Percentiles rank a stretch among this genome's conserved stretches.
Evolutionary conservation across 2,888 invertebrate genomes (phyloP).

Genomic region (Microctonus brassicae): DNA sequence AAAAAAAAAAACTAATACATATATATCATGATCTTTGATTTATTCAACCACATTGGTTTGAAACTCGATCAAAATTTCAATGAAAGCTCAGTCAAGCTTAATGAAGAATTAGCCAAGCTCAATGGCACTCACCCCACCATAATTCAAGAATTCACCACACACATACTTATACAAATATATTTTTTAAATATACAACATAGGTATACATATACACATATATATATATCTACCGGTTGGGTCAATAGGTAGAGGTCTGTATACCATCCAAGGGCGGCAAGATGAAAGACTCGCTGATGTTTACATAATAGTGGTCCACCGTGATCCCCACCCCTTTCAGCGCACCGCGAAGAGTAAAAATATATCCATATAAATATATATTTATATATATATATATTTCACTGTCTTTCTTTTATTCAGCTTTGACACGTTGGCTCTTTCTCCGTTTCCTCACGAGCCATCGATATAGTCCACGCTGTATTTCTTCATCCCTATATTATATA

Average conservation of each 20-base stretch:
- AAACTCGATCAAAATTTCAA: background rate
- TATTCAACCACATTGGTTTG: background rate
- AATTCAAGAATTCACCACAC: background rate
- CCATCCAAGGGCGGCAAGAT: constrained; percentile 71
- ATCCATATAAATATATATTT: constrained; percentile 18
- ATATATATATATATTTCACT: constrained; percentile 9
- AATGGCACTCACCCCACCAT: background rate
- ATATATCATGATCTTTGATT: background rate
- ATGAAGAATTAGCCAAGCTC: background rate
- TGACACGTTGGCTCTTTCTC: constrained; percentile 32
- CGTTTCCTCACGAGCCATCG: constrained; percentile 27
- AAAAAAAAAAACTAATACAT: background rate
- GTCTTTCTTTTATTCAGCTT: constrained; percentile 27
- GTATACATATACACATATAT: no score
- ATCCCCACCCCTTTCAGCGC: constrained; percentile 47
- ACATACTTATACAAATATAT: no score
- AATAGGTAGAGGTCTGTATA: background rate
- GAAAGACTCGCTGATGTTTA: constrained; percentile 77
- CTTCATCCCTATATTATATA: constrained; percentile 18
- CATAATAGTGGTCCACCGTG: constrained; percentile 78
- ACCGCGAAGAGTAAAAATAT: constrained; percentile 13
- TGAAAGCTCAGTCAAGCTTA: constrained; percentile 21
- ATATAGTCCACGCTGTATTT: background rate
- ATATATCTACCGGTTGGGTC: background rate
- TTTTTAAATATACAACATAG: no score